Base-by-base conservation (phyloP, 23 tunicate genomes). In the Diplosoma virens region DNA sequence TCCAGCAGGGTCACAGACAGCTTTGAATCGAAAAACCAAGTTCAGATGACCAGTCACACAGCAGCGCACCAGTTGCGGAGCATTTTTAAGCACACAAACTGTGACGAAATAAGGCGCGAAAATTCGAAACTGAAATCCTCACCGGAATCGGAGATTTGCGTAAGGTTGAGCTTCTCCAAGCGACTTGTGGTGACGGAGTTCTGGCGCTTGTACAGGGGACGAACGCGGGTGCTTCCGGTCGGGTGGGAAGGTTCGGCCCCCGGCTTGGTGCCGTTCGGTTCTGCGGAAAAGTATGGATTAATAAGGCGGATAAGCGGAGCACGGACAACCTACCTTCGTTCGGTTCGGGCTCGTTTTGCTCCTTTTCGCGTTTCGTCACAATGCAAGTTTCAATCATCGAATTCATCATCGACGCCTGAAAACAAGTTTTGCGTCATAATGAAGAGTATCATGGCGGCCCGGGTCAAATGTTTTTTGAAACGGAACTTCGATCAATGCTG, bases 351-450 rank as follows among this genome's bases (percentile, higher is more conserved):
- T 68, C 79, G 22, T 16, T 61, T 55, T 69, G 83, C 53, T 82
- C 83, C 27, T 68, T 78, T 30, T 89, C 83, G 0, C 66, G 26
- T 29, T 68, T 29, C 76, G 69, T 64, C 1, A 58, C 32, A 67
- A 82, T 72, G 33, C 96, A 89, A 28, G 96, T 80, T 53, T 89
- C 96, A 16, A 89, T 89, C 96, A 89, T 89, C 20, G 96, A 89
- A 29, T 82, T 82, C 96, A 89, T 89, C 96, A 89, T 89, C 35
- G 87, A 78, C 22, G 96, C 88, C 96, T 89, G 60, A 26, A 61
- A 61, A 26, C 28, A 20, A 14, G 50, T 41, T 14, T 7, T 41
- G 9, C 9, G 14, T 7, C 9, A n/a, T n/a, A n/a, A n/a, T n/a
- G n/a, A n/a, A n/a, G n/a, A n/a, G n/a, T n/a, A n/a, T n/a, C n/a